Evolutionary conservation across 2,888 invertebrate species (phyloP).

Genomic region (Ischnura elegans): DNA sequence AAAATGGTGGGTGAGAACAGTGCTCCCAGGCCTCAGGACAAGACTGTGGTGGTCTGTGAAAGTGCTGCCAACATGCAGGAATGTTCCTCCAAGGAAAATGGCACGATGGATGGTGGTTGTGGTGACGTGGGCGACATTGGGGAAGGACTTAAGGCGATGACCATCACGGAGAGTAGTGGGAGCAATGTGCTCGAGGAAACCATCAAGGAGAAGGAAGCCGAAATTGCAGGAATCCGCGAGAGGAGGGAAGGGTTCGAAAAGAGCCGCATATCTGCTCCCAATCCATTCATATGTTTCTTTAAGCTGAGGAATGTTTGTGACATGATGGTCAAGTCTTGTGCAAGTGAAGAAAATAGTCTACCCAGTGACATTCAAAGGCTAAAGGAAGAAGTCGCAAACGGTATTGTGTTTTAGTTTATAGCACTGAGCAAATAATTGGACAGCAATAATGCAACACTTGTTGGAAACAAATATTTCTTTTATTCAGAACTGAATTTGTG

Average conservation of each 20-base stretch:
- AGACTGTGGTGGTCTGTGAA: not conserved
- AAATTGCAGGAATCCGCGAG: not conserved
- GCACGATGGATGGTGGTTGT: not conserved
- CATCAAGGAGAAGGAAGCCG: conserved; percentile 22
- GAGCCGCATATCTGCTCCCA: conserved; percentile 40
- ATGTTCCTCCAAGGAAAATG: not conserved
- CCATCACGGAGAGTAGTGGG: not conserved
- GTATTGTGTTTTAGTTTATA: not conserved
- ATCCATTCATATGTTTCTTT: conserved; percentile 49
- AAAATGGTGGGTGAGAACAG: not conserved
- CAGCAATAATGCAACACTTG: not conserved
- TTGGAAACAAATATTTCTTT: not conserved
- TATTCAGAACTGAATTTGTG: conserved; percentile 51
- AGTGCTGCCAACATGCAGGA: not conserved
- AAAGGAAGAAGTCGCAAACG: not conserved
- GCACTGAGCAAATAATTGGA: not conserved
- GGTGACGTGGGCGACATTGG: not conserved
- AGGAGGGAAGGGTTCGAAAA: conserved; percentile 38
- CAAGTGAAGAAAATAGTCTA: not conserved
- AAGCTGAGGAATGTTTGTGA: conserved; percentile 43
- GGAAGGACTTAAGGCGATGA: not conserved
- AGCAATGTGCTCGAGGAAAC: not conserved
- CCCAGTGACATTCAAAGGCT: not conserved
- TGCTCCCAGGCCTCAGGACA: not conserved
- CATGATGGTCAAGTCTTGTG: not conserved